Evolutionary conservation across 1,140 invertebrate species (phyloP).

Genomic region (Andricus grossulariae): DNA sequence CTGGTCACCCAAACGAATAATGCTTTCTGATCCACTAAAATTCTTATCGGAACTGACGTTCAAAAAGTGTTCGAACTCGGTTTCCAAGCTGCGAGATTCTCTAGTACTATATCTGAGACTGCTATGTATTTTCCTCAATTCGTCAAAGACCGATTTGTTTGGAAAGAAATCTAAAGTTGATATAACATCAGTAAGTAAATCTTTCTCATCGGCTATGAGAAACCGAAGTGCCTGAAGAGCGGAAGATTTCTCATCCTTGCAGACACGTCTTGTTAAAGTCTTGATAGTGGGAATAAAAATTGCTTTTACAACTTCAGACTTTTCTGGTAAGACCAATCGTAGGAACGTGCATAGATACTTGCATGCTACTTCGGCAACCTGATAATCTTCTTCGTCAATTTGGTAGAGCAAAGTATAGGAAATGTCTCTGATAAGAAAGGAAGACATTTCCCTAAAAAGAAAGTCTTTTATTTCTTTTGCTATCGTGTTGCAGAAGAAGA

Average conservation of each 20-base stretch:
- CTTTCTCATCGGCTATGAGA: conserved; percentile 74
- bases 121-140: conserved; percentile 6
- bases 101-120: not conserved
- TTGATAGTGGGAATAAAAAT: conserved; percentile 74
- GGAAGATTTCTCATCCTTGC: conserved; percentile 46
- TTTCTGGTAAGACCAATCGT: conserved; percentile 61
- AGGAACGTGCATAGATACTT: conserved; percentile 71
- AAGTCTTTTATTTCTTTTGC: conserved; percentile 45
- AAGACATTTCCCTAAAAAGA: conserved; percentile 61
- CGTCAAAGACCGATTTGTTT: conserved; percentile 72
- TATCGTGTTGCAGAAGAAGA: conserved; percentile 70
- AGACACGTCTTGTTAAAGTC: conserved; percentile 67
- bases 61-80: not conserved
- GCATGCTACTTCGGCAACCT: conserved; percentile 55
- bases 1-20: conserved; percentile 64
- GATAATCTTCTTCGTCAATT: conserved; percentile 67
- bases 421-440: conserved; percentile 73
- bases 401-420: conserved; percentile 72
- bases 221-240: conserved; percentile 72
- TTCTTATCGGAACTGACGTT: conserved; percentile 1
- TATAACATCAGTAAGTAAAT: conserved; percentile 67
- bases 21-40: not conserved
- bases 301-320: conserved; percentile 66
- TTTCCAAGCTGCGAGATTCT: not conserved
- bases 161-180: conserved; percentile 68